phyloP scores from a whole-genome alignment of 2,888 invertebrate species.

The Eristalinus aeneus region DNA sequence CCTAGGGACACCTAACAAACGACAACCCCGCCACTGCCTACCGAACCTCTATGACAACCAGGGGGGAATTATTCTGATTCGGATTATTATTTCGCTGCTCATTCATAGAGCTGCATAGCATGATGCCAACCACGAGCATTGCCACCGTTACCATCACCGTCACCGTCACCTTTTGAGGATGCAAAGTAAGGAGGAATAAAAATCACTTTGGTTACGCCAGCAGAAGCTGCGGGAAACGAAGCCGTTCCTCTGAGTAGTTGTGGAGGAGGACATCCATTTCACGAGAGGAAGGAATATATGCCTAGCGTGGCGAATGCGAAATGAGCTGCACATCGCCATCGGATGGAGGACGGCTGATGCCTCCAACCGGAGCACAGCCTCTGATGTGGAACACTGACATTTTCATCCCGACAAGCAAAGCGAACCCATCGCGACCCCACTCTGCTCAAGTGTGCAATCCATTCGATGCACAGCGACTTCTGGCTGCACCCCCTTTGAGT shows the following conservation, averaged over 20 bases:
- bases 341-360: slow-evolving; percentile 25
- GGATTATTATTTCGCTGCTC: slow-evolving; percentile 62
- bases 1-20: slow-evolving; percentile 49
- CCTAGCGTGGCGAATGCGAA: slow-evolving; percentile 59
- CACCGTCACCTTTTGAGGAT: slow-evolving; percentile 44
- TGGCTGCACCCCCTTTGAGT: slow-evolving; percentile 27
- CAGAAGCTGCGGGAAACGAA: slow-evolving; percentile 35
- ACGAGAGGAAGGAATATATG: slow-evolving; percentile 11
- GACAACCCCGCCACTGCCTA: background rate
- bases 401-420: slow-evolving; percentile 52
- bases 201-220: slow-evolving; percentile 60
- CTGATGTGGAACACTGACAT: slow-evolving; percentile 58
- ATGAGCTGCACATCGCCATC: slow-evolving; percentile 50
- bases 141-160: slow-evolving; percentile 9
- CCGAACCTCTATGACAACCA: slow-evolving; percentile 31
- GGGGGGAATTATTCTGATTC: slow-evolving; percentile 59
- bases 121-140: slow-evolving; percentile 12
- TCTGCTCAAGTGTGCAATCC: slow-evolving; percentile 28
- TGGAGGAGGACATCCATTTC: background rate
- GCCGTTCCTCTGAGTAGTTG: background rate
- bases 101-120: slow-evolving; percentile 39
- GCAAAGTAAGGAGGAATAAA: slow-evolving; percentile 60
- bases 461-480: slow-evolving; percentile 45
- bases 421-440: slow-evolving; percentile 27
- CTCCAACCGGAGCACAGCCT: slow-evolving; percentile 8